phyloP scores from a whole-genome alignment of 2,888 invertebrate genomes.

The Beris chalybata region DNA sequence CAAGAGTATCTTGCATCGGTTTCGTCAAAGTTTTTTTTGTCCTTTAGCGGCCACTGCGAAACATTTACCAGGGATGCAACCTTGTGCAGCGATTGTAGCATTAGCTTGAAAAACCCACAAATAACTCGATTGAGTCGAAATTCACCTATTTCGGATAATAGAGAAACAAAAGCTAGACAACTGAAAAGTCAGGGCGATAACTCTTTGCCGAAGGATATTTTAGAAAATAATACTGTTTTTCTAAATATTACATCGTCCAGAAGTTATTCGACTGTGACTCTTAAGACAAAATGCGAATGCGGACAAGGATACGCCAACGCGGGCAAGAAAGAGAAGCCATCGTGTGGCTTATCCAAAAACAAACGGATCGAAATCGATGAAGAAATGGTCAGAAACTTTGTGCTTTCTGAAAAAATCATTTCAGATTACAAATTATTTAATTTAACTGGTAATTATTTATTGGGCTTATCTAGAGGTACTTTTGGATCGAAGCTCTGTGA shows the following conservation, averaged over 20 bases:
- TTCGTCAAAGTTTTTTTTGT: constrained; percentile 1
- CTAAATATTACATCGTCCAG: neutral
- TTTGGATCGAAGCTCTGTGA: neutral
- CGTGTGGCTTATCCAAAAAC: neutral
- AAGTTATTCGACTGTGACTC: neutral
- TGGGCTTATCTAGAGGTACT: neutral
- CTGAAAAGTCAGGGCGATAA: neutral
- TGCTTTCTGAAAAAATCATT: neutral
- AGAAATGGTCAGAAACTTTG: neutral
- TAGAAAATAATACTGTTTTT: neutral
- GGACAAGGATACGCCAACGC: neutral
- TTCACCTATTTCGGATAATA: neutral
- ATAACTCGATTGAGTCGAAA: neutral
- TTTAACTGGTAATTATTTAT: constrained; percentile 14
- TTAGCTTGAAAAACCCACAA: neutral
- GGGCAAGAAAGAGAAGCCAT: neutral
- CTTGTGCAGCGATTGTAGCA: no score
- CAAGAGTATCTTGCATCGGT: constrained; percentile 3
- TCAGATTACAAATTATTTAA: constrained; percentile 5
- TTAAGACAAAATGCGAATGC: neutral
- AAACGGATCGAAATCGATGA: constrained; percentile 14
- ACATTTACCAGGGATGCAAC: neutral
- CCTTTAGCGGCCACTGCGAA: neutral
- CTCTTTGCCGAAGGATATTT: constrained; percentile 5
- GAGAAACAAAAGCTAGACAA: no score